Evolutionary conservation across 1,140 invertebrate genomes (phyloP).

Genomic region (Zaprionus gabonicus): DNA sequence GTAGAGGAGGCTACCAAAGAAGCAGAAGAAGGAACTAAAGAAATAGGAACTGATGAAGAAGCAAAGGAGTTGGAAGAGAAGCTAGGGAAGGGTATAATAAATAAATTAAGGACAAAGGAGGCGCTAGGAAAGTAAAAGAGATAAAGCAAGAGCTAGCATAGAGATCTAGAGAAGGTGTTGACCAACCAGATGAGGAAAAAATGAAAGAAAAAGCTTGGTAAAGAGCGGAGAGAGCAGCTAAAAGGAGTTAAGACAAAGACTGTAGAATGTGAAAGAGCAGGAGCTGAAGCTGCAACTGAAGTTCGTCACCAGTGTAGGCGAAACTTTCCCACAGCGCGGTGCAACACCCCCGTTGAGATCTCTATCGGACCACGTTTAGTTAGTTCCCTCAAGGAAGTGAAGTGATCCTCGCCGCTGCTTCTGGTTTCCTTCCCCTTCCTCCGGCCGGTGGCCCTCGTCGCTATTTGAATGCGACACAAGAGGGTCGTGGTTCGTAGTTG

Average conservation of each 20-base stretch:
- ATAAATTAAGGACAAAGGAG: background rate
- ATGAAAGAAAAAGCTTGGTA: no score
- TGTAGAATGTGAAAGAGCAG: background rate
- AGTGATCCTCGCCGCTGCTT: slow-evolving; percentile 32
- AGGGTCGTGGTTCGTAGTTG: slow-evolving; percentile 30
- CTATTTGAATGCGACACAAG: slow-evolving; percentile 67
- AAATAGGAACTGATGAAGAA: background rate
- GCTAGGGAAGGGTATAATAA: background rate
- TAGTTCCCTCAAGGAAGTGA: slow-evolving; percentile 64
- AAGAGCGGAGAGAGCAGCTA: background rate
- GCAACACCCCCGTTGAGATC: slow-evolving; percentile 56
- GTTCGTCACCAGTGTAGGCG: background rate
- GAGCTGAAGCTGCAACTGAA: background rate
- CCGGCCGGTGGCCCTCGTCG: background rate
- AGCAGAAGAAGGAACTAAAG: background rate
- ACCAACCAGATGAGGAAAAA: no score
- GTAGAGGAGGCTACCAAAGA: background rate
- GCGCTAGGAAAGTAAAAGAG: background rate
- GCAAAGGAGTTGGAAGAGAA: background rate
- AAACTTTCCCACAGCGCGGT: slow-evolving; percentile 50
- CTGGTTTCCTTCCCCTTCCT: slow-evolving; percentile 33
- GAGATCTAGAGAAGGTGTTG: no score
- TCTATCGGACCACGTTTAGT: slow-evolving; percentile 53
- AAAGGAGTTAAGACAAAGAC: no score
- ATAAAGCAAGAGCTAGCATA: background rate